phyloP scores from a whole-genome alignment of 2,113 vertebrate species.

The Phalacrocorax aristotelis region DNA sequence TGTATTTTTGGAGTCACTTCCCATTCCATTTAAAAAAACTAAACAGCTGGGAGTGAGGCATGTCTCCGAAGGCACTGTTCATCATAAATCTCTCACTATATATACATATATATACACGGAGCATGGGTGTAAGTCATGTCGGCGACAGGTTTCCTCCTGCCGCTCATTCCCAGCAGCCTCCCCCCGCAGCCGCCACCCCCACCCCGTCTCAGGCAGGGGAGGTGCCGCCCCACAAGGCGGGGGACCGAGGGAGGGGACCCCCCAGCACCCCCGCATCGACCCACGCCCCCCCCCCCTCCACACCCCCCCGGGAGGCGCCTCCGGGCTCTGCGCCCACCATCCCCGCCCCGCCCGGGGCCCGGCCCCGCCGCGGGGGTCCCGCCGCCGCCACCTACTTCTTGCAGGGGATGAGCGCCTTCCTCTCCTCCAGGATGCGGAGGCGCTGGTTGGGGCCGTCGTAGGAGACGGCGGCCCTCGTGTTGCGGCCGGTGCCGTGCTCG shows the following conservation, averaged over 20 bases:
- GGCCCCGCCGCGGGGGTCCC: no score
- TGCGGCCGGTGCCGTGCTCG: no score
- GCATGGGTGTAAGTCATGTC: rapidly evolving
- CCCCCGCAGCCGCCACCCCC: background rate
- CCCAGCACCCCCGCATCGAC: background rate
- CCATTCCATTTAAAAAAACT: background rate
- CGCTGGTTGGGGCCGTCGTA: no score
- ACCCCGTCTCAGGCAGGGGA: background rate
- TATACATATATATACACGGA: background rate
- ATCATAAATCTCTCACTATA: background rate
- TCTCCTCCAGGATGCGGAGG: no score
- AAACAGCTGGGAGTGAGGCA: background rate
- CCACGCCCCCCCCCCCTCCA: background rate
- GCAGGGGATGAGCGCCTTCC: no score
- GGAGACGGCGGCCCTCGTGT: no score
- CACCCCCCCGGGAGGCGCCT: no score
- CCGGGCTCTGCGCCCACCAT: no score
- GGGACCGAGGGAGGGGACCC: background rate
- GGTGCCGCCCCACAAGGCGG: background rate
- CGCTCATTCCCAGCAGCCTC: background rate
- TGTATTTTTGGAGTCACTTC: background rate
- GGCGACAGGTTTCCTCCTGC: background rate
- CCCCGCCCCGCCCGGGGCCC: no score
- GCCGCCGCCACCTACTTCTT: no score
- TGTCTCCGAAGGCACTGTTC: background rate